Evolutionary conservation across 2,113 vertebrate genomes (phyloP), one percentile per base, ranked within the genome.

Genomic region (Eudyptes chrysolophus): DNA sequence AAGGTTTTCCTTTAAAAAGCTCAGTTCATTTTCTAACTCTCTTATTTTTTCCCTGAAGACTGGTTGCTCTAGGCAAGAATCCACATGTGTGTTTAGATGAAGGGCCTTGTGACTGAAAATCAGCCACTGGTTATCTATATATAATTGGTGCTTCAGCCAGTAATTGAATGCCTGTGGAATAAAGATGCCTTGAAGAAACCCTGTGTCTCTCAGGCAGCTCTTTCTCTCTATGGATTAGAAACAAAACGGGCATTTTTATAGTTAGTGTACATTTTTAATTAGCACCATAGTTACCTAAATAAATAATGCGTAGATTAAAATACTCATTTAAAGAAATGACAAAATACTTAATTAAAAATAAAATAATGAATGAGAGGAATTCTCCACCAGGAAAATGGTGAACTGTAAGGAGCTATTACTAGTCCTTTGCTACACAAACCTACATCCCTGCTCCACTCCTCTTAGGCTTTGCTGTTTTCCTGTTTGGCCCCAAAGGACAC

Each of bases 261-360:
- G 70, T 52, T 76, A 54, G 58, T 8, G 46, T 54, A 86, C 16
- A 44, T 66, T 85, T 81, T 96, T 95, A 97, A 98, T 94, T 96
- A 94, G 82, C 60, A 83, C 55, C 3, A 0, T 57, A 87, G 86
- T 92, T 92, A 89, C 16, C 65, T 76, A 96, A 95, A 87, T 97
- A 97, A 95, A 94, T 91, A 96, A 96, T 75, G 89, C 66, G 48
- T 32, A 58, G 72, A 85, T 89, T 97, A 94, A 97, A 94, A 87
- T 32, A 68, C 13, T 87, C 1, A 57, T 66, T 92, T 87, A 91
- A 95, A 95, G 32, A 95, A 97, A 94, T 95, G 15, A 94, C 55
- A 94, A 84, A 89, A 79, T 68, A 84, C 32, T 76, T 88, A 38
- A 98, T 93, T 87, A 94, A 94, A 93, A 90, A 52, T 76, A 79